Percentiles rank a stretch among this genome's conserved stretches.
phyloP scores from a whole-genome alignment of 2,888 invertebrate species.

The Teleogryllus oceanicus region DNA sequence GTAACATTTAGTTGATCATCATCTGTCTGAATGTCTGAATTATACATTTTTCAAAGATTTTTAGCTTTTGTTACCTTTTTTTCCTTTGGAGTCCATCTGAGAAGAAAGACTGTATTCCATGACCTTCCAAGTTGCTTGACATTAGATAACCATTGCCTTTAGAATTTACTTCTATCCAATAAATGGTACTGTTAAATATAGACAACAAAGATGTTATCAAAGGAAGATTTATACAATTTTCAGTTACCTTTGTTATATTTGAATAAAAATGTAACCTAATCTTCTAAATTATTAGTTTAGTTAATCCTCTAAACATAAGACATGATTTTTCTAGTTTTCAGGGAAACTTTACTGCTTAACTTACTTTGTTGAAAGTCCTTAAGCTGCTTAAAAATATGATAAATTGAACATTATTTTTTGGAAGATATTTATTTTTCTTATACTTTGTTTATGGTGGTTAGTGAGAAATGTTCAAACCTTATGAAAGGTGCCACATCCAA shows the following conservation, averaged over 20 bases:
- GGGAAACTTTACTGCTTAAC: background rate
- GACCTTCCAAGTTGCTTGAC: conserved; percentile 60
- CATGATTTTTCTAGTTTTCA: background rate
- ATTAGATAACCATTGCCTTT: conserved; percentile 60
- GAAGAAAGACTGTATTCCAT: conserved; percentile 57
- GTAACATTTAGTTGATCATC: background rate
- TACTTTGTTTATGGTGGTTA: no score
- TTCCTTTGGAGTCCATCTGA: conserved; percentile 39
- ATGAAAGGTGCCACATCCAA: conserved; percentile 72
- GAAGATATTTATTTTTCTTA: no score
- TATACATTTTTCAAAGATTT: background rate
- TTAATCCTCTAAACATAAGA: no score
- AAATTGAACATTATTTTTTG: background rate
- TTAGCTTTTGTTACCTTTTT: background rate
- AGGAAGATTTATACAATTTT: background rate
- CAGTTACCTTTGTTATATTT: no score
- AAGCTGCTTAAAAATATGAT: background rate
- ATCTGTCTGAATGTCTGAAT: background rate
- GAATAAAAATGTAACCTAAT: no score
- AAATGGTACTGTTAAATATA: conserved; percentile 56
- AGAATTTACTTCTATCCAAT: conserved; percentile 70
- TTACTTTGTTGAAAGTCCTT: background rate
- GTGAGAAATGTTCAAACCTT: conserved; percentile 50
- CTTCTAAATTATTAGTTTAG: no score
- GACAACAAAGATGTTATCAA: background rate